These are phyloP conservation scores for Apogon talboti DNA, from an alignment of 2,797 vertebrate species.

Conservation along the genomic window DNA sequence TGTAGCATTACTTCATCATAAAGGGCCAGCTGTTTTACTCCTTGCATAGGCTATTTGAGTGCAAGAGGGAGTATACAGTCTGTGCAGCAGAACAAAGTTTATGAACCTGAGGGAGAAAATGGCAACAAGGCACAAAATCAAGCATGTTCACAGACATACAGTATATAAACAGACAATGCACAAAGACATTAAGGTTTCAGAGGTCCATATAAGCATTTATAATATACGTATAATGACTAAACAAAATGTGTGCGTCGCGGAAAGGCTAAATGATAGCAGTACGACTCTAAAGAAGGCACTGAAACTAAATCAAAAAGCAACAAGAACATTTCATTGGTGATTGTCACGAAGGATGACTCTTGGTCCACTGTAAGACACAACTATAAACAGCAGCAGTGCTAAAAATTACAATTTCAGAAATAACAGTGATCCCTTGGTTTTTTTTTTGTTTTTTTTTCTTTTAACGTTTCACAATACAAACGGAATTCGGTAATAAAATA, in stretches of 20 bases:
- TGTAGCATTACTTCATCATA: constrained; percentile 44
- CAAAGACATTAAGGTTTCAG: constrained; percentile 56
- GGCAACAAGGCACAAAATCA: constrained; percentile 73
- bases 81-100: constrained; percentile 54
- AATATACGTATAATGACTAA: constrained; percentile 55
- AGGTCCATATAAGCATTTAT: constrained; percentile 49
- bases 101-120: constrained; percentile 76
- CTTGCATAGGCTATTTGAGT: constrained; percentile 55
- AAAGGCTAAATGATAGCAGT: constrained; percentile 47
- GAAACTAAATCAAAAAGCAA: constrained; percentile 38
- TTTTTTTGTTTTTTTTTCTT: constrained; percentile 27
- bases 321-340: constrained; percentile 61
- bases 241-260: constrained; percentile 43
- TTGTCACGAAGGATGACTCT: constrained; percentile 65
- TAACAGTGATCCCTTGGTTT: constrained; percentile 78
- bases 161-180: constrained; percentile 56
- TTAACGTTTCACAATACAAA: constrained; percentile 60
- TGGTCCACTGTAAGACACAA: constrained; percentile 36
- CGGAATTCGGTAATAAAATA: constrained; percentile 51
- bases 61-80: constrained; percentile 34
- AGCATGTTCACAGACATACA: constrained; percentile 64
- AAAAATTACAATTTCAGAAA: constrained; percentile 62
- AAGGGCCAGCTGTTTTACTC: constrained; percentile 44
- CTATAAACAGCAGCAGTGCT: constrained; percentile 67
- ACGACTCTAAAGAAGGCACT: constrained; percentile 37